Evolutionary conservation across 2,888 invertebrate species (phyloP).

Genomic region (Toxonevra muliebris): DNA sequence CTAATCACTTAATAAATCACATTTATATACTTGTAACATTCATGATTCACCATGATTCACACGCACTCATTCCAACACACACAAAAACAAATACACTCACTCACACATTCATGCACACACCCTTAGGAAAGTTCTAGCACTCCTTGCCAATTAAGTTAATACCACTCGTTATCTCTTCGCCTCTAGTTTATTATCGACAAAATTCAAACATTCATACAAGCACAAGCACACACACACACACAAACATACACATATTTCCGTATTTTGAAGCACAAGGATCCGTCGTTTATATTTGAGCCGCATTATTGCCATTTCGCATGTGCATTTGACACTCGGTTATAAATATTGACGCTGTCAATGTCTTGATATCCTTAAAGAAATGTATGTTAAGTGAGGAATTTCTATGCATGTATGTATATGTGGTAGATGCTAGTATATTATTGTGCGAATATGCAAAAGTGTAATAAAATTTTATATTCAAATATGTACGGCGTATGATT

Average conservation of each 20-base stretch:
- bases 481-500: no score
- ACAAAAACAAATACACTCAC: not conserved
- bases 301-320: not conserved
- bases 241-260: not conserved
- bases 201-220: no score
- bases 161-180: not conserved
- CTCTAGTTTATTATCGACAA: not conserved
- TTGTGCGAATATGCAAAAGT: no score
- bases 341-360: conserved; percentile 9
- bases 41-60: not conserved
- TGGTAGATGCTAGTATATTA: no score
- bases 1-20: conserved; percentile 1
- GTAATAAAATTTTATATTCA: no score
- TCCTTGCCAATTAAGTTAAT: conserved; percentile 16
- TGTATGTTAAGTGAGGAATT: no score
- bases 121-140: not conserved
- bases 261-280: no score
- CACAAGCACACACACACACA: not conserved
- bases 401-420: no score
- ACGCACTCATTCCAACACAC: not conserved
- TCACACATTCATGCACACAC: no score
- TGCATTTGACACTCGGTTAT: not conserved
- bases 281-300: not conserved
- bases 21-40: no score
- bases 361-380: not conserved